Evolutionary conservation across 2,113 vertebrate species (phyloP).

Genomic region (Bungarus multicinctus): DNA sequence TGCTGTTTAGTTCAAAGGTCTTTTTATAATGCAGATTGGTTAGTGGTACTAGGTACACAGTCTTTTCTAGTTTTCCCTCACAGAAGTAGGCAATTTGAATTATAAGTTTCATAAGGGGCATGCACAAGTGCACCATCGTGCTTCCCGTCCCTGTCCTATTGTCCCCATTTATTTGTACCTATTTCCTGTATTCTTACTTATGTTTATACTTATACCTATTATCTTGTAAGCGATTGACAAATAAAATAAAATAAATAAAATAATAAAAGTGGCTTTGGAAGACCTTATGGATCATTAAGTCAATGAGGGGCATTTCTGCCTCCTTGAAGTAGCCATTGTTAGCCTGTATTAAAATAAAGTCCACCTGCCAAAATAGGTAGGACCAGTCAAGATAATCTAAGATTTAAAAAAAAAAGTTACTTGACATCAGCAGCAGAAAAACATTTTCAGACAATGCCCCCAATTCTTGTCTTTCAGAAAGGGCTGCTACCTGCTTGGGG

Average conservation of each 20-base stretch:
- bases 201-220: too few species aligned
- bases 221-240: too few species aligned
- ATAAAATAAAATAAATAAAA: too few species aligned
- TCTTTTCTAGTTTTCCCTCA: background rate
- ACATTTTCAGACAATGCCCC: background rate
- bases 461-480: background rate
- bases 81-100: background rate
- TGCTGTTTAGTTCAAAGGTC: background rate
- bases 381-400: background rate
- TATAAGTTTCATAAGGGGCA: background rate
- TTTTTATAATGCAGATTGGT: background rate
- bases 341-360: background rate
- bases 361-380: background rate
- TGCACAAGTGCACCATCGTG: too few species aligned
- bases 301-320: background rate
- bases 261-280: background rate
- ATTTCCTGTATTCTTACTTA: too few species aligned
- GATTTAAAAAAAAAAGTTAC: background rate
- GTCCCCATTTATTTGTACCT: too few species aligned
- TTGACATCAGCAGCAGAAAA: background rate
- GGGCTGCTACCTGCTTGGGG: background rate
- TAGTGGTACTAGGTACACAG: background rate
- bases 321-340: background rate
- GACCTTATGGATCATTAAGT: background rate
- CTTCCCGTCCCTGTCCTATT: too few species aligned